Base-by-base conservation (phyloP, 2,797 vertebrate species). In the Antennarius maculatus region DNA sequence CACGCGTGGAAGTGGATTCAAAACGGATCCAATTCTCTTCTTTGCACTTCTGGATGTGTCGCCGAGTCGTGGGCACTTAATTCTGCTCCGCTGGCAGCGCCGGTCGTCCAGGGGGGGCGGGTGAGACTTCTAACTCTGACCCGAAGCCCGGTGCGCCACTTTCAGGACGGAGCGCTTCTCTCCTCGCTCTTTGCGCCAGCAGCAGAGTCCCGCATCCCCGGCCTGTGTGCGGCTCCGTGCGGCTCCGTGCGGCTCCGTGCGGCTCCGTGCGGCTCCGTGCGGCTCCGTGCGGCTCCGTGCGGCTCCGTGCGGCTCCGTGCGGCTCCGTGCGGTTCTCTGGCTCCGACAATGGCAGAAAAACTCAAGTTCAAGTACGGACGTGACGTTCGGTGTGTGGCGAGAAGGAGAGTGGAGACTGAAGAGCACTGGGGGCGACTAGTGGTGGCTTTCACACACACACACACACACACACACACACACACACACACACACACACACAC, bases 291-390 rank as follows among this genome's bases (percentile, higher is more conserved):
- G 95, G 95, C 95, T 95, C 56, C 77, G 76, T 60, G 85, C 93
- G 94, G 95, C 94, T 96, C 94, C 96, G 94, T 95, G 31, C 2
- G 31, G 5, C 5, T 34, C 31, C 31, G 31, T 34, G 31, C 31
- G 31, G 31, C 5, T 34, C 31, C 5, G 5, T 8, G 95, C 94
- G 95, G 95, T 93, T 95, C 95, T 94, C 95, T 95, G 95, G 95
- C 95, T 97, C 94, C 94, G 96, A 95, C 95, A 95, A 95, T 95
- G 95, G 95, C 95, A 97, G 95, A 96, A 96, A 23, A 97, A 97
- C 96, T 97, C 96, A 97, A 98, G 97, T 98, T 98, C 96, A 97
- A 97, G 96, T 97, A 96, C 96, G 97, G 97, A 98, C 97, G 97
- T 98, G 97, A 98, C 97, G 97, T 97, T 97, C 95, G 96, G 96